Conservation (phyloP, 2,113 vertebrate species). For the Tachuris rubrigastra region DNA sequence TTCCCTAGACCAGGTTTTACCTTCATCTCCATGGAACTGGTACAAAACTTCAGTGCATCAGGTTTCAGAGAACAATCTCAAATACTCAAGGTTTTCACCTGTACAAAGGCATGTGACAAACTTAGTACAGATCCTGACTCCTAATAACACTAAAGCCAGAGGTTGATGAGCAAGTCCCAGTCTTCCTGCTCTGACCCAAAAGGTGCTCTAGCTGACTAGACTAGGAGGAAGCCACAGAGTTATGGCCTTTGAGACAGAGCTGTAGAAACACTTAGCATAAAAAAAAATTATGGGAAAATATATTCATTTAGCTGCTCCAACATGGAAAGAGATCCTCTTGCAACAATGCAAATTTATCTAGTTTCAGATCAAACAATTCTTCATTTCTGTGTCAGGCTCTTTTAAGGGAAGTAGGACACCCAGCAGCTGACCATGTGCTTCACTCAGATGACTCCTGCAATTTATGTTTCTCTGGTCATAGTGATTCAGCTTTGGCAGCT, state of each 20-base stretch:
- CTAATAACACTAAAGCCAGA: not conserved
- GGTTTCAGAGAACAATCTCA: not conserved
- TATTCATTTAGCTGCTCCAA: not conserved
- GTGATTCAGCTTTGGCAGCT: not conserved
- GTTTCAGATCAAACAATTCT: not conserved
- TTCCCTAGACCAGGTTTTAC: not conserved
- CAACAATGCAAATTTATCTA: not conserved
- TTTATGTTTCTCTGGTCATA: not conserved
- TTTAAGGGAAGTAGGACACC: not conserved
- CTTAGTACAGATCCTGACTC: not conserved
- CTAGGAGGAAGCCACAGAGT: not conserved
- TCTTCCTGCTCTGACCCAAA: not conserved
- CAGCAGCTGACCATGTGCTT: rapidly evolving
- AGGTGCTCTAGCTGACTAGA: not conserved
- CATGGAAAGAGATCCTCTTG: not conserved
- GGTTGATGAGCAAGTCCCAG: not conserved
- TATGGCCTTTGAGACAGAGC: not conserved
- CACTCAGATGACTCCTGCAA: not conserved
- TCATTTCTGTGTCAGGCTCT: not conserved
- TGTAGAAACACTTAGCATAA: not conserved
- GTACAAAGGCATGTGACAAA: not conserved
- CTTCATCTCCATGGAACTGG: not conserved
- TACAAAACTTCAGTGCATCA: not conserved
- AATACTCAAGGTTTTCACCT: not conserved
- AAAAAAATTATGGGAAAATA: not conserved